These are phyloP conservation scores for Aquatica leii DNA, from an alignment of 2,888 invertebrate genomes.

Conservation along the genomic window DNA sequence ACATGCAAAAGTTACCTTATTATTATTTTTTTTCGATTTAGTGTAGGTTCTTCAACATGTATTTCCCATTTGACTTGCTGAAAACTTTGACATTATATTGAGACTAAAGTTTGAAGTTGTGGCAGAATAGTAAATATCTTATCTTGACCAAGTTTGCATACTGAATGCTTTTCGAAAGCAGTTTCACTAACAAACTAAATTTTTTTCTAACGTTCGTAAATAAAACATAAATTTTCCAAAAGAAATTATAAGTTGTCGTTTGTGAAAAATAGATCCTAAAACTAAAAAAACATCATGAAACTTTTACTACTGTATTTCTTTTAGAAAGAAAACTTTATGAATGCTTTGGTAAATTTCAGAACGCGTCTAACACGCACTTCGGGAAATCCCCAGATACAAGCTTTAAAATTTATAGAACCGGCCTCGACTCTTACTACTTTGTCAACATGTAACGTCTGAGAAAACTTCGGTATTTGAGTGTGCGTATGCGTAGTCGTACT, in stretches of 20 bases:
- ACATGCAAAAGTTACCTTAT: background rate
- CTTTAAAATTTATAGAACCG: slow-evolving; percentile 21
- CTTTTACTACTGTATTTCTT: slow-evolving; percentile 28
- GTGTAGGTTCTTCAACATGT: slow-evolving; percentile 26
- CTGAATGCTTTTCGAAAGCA: slow-evolving; percentile 26
- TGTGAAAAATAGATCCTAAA: too few relatives aligned
- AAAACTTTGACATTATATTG: slow-evolving; percentile 32
- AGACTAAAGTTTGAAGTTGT: slow-evolving; percentile 31
- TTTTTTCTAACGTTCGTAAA: too few relatives aligned
- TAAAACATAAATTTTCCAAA: too few relatives aligned
- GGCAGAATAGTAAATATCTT: slow-evolving; percentile 37
- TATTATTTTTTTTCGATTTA: slow-evolving; percentile 4
- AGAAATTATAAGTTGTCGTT: too few relatives aligned
- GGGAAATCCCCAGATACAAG: slow-evolving; percentile 22
- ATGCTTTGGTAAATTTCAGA: slow-evolving; percentile 27
- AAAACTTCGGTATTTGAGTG: background rate
- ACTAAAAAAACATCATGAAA: slow-evolving; percentile 13
- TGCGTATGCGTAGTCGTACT: too few relatives aligned
- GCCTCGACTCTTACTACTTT: slow-evolving; percentile 15
- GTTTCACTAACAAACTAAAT: too few relatives aligned
- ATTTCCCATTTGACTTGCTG: slow-evolving; percentile 39
- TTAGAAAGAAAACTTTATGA: slow-evolving; percentile 28
- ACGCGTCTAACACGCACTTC: slow-evolving; percentile 28
- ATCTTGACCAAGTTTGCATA: slow-evolving; percentile 38
- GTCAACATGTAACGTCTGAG: slow-evolving; percentile 7